Base-by-base conservation (phyloP, 2,797 vertebrate genomes). In the Alcedo atthis region DNA sequence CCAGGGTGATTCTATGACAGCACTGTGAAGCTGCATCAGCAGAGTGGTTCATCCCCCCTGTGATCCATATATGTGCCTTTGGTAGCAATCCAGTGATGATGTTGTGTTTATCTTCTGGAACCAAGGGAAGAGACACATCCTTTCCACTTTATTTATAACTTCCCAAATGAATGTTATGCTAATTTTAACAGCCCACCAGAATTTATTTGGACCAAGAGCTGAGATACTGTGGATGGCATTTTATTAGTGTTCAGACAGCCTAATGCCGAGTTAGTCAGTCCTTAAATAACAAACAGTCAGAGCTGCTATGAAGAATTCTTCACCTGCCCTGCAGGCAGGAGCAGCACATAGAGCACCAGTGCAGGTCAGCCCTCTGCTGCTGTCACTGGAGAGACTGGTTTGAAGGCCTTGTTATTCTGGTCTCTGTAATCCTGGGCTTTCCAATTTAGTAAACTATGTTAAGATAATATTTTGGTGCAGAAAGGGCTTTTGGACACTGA, bases 21-120 rank as follows among this genome's bases (percentile, higher is more conserved):
- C 8, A 19, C 30, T 15, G 8, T 10, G 28, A 24, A 37, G 32
- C 26, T 57, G 22, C 25, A 15, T 24, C 26, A 70, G 30, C 30
- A 42, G 66, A 14, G 45, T 14, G 14, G n/a, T 54, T 63, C 5
- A 2, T 40, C 37, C n/a, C 12, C 16, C 14, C 22, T 37, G 1
- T 7, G 8, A 69, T 32, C 28, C 18, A 4, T 19, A 2, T 1
- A 2, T 4, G 26, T 40, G 59, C 37, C 25, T 4, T 3, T 12
- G 25, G 66, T n/a, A 78, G 15, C n/a, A 49, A 25, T 3, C 33
- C 64, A 35, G n/a, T 16, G 14, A 30, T 1, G 9, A 33, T 13
- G 25, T 4, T 66, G n/a, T 6, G 20, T 63, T 82, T 75, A 32
- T 71, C 14, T 64, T 76, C 28, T 51, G 42, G 49, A 89, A 20